Percentiles rank a stretch among this genome's conserved stretches.
Conservation (phyloP, 2,888 invertebrate species). For the Lepeophtheirus nordmannii region DNA sequence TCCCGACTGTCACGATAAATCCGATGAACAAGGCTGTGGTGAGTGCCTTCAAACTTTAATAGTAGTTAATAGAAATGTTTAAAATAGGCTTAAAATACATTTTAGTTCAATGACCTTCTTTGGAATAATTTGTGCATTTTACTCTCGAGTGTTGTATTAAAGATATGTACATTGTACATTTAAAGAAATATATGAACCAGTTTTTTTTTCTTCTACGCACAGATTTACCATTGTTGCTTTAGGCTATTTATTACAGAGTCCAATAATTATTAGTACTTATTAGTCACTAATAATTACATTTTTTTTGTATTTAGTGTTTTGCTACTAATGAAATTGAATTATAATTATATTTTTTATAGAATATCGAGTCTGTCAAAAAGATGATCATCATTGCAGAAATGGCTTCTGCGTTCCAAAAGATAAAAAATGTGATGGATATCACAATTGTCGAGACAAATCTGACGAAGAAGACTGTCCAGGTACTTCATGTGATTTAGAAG, state of each 20-base stretch:
- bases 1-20: constrained; percentile 35
- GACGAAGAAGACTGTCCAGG: constrained; percentile 34
- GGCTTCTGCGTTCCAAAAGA: constrained; percentile 73
- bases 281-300: too few relatives aligned
- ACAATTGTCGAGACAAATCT: constrained; percentile 50
- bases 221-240: too few relatives aligned
- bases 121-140: background rate
- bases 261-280: too few relatives aligned
- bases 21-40: constrained; percentile 29
- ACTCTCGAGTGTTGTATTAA: too few relatives aligned
- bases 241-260: too few relatives aligned
- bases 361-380: constrained; percentile 67
- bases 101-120: constrained; percentile 21
- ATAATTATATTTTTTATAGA: constrained; percentile 42
- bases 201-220: too few relatives aligned
- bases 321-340: too few relatives aligned
- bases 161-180: too few relatives aligned
- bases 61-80: background rate
- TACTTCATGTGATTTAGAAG: constrained; percentile 44
- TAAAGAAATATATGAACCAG: too few relatives aligned
- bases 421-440: constrained; percentile 77
- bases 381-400: constrained; percentile 68
- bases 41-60: constrained; percentile 21
- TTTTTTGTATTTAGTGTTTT: too few relatives aligned
- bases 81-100: constrained; percentile 15